Conservation (phyloP, 2,888 invertebrate species). For the Tupiocoris notatus region DNA sequence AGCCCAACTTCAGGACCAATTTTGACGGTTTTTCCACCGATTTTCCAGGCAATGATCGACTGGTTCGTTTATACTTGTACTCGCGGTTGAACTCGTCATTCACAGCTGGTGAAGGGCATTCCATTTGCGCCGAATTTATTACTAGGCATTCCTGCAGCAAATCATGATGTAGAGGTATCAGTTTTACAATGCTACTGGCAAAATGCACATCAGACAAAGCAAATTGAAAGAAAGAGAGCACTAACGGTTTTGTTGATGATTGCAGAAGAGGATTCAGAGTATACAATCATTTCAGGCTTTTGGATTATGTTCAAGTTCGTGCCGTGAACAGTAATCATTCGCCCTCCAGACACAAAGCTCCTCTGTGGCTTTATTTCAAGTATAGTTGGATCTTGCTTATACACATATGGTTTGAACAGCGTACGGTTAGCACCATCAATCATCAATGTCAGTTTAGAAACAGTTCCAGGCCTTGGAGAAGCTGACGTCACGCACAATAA, state of each 20-base stretch:
- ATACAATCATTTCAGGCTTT: conserved; percentile 89
- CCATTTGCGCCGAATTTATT: conserved; percentile 85
- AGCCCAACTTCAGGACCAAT: conserved; percentile 74
- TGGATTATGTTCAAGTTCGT: conserved; percentile 88
- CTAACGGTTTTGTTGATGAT: conserved; percentile 73
- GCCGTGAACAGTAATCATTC: conserved; percentile 90
- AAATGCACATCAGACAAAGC: not conserved
- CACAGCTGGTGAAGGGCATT: conserved; percentile 90
- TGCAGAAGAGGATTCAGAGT: conserved; percentile 65
- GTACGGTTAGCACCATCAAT: conserved; percentile 90
- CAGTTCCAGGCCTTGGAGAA: conserved; percentile 61
- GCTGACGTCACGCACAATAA: conserved; percentile 83
- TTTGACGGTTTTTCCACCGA: conserved; percentile 58
- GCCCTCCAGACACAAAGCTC: conserved; percentile 90
- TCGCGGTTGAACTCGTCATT: conserved; percentile 63
- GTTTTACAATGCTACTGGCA: not conserved
- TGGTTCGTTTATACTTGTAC: conserved; percentile 52
- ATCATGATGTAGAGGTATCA: not conserved
- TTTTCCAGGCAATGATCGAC: conserved; percentile 48
- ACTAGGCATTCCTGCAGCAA: conserved; percentile 66
- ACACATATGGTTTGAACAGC: conserved; percentile 70
- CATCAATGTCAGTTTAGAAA: conserved; percentile 70
- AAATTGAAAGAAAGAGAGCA: conserved; percentile 16
- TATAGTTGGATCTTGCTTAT: conserved; percentile 90
- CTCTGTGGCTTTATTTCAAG: conserved; percentile 89